Base-by-base conservation (phyloP, 2,113 vertebrate species). In the Poecilia latipinna region DNA sequence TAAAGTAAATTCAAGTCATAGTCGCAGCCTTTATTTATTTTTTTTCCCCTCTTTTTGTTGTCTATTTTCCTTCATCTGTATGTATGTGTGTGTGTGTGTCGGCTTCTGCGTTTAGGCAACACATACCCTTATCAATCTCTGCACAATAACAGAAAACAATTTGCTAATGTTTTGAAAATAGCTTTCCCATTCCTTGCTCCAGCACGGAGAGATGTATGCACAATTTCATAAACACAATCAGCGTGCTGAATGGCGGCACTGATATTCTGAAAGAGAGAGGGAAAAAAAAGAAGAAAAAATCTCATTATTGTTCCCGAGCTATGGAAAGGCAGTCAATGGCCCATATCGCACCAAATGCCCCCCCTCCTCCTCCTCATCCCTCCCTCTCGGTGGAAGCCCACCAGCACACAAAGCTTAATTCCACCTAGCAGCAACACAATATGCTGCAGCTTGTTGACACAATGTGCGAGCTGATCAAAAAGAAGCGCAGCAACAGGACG, bases 161-260 rank as follows among this genome's bases (percentile, higher is more conserved):
- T 93, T 93, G 92, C 93, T 94, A 92, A 94, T 93, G 91, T 94
- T 94, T 92, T 85, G 91, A 94, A 92, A 94, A 94, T 93, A 86
- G 91, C 89, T 88, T 93, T 89, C 89, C 85, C 79, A 79, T 88
- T 75, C 82, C 88, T 76, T 86, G 88, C 90, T 81, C 74, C 88
- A 62, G 86, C 92, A 92, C 88, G 89, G 85, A 91, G 84, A 93
- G 86, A 94, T 92, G 87, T 92, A 92, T 91, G 92, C 92, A 92
- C 92, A 94, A 93, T 94, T 94, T 93, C 91, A 94, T 93, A 92
- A 92, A 93, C 91, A 93, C 94, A 94, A 94, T 94, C 93, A 94
- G 90, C 2, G 78, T 70, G 72, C 86, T 93, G 93, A 94, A 94
- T 92, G 91, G 92, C 86, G 88, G 89, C 90, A 91, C 90, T 91